Base-by-base conservation (phyloP, 2,888 invertebrate genomes). In the Carcina quercana region DNA sequence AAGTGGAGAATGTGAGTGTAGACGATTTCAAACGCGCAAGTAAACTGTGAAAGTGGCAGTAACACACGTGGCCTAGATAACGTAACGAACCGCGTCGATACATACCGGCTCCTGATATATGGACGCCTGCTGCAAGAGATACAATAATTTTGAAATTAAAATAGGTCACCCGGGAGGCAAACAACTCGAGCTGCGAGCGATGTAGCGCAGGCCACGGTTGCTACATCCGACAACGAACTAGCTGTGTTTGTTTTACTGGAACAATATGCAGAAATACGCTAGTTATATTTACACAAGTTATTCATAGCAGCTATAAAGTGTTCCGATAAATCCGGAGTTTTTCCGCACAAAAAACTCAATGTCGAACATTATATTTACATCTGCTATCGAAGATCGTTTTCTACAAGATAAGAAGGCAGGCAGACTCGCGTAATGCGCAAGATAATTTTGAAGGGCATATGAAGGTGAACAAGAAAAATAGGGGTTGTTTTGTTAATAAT, bases 81-180 rank as follows among this genome's bases (percentile, higher is more conserved):
- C 50, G 37, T 35, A 42, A 29, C 38, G 40, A 25, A 25, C 12
- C 25, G 48, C 51, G 45, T 38, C 44, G 42, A 48, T 38, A 38
- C 37, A 30, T 40, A n/a, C 20, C 37, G 41, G 45, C 38, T 24
- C 39, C 40, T 47, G 47, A 50, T 13, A 30, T 44, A 50, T 52
- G 53, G 38, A 45, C 48, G 47, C 40, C 45, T 38, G 45, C 32
- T 59, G 57, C 52, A 61, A 44, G 49, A 42, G 42, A 56, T 53
- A 53, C 54, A 48, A 56, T 57, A 53, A 55, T 53, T 43, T 38
- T 40, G 38, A 40, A 47, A 55, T 58, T 51, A 44, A 70, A 64
- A 64, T 64, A 63, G 66, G 65, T 63, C 66, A 63, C 44, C 47
- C 50, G 47, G 56, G 60, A 55, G 53, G 46, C 46, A 12, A 48